phyloP scores from a whole-genome alignment of 1,140 invertebrate species.

The honey bee (Apis mellifera) region Amel_HAv3.1 CM009945.2:5172501-5173000 shows the following conservation, averaged over 20 bases:
- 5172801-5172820: background rate
- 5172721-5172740: slow-evolving; percentile 36
- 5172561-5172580: background rate
- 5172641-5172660: slow-evolving; percentile 3
- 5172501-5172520: background rate
- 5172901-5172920: slow-evolving; percentile 43
- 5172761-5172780: background rate
- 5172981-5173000: background rate
- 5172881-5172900: slow-evolving; percentile 33
- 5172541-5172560: background rate
- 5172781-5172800: background rate
- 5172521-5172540: background rate
- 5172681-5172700: background rate
- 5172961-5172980: background rate
- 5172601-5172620: slow-evolving; percentile 40
- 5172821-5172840: background rate
- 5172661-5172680: slow-evolving; percentile 3
- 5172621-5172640: slow-evolving; percentile 38
- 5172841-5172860: background rate
- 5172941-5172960: background rate
- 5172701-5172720: slow-evolving; percentile 46
- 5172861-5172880: slow-evolving; percentile 1
- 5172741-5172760: slow-evolving; percentile 13
- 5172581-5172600: slow-evolving; percentile 24
- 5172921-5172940: background rate